Conservation (phyloP, 2,797 vertebrate genomes). For the Apogon hyalosoma region DNA sequence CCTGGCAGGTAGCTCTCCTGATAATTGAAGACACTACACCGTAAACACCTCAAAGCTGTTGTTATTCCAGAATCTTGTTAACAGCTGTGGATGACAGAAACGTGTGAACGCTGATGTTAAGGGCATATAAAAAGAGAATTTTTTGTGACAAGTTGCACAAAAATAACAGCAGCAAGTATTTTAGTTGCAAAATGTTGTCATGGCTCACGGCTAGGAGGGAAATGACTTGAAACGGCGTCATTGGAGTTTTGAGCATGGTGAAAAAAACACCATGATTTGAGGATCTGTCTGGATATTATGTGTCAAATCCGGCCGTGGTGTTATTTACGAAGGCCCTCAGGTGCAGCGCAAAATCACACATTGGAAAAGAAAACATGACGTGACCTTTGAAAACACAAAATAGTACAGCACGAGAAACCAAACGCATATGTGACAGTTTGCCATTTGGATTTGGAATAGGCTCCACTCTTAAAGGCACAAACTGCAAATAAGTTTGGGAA, state of each 20-base stretch:
- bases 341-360: constrained; percentile 34
- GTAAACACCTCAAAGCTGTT: constrained; percentile 81
- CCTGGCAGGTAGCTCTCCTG: constrained; percentile 78
- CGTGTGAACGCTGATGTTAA: constrained; percentile 62
- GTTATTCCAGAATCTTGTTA: constrained; percentile 78
- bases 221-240: constrained; percentile 46
- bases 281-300: constrained; percentile 33
- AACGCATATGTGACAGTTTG: not conserved
- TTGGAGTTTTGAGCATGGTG: constrained; percentile 8
- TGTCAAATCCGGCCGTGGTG: constrained; percentile 30
- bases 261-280: constrained; percentile 12
- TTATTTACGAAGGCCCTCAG: constrained; percentile 52
- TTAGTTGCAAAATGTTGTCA: constrained; percentile 55
- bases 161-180: constrained; percentile 52
- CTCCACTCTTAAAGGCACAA: no score
- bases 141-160: constrained; percentile 50
- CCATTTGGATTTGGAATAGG: no score
- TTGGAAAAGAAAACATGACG: constrained; percentile 40
- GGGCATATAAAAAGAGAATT: constrained; percentile 51
- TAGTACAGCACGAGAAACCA: constrained; percentile 12
- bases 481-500: no score
- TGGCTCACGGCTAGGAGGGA: constrained; percentile 35
- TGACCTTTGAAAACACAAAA: constrained; percentile 29
- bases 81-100: constrained; percentile 77
- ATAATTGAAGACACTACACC: constrained; percentile 78